Percentiles rank a stretch among this genome's conserved stretches.
Conservation (phyloP, 1,140 invertebrate genomes). For the Eupristina koningsbergeri region DNA sequence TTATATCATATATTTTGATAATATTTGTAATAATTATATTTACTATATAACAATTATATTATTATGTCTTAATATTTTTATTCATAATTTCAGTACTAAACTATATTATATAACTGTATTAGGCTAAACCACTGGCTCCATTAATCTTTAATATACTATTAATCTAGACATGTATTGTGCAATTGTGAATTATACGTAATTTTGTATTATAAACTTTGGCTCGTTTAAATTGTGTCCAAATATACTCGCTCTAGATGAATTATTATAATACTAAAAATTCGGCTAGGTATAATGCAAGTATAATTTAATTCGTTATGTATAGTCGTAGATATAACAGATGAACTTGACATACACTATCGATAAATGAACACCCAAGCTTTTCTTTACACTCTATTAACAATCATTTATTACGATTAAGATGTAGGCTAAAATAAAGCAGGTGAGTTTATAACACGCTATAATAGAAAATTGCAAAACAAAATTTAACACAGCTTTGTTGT, state of each 20-base stretch:
- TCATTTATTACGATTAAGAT: too few species aligned
- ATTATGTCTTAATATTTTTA: not conserved
- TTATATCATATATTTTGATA: too few species aligned
- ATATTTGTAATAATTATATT: not conserved
- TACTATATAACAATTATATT: not conserved
- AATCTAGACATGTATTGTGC: not conserved
- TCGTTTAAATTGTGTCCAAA: not conserved
- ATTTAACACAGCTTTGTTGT: not conserved
- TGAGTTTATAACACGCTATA: too few species aligned
- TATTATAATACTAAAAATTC: conserved; percentile 1
- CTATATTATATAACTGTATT: conserved; percentile 20
- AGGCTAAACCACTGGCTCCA: not conserved
- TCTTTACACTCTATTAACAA: too few species aligned
- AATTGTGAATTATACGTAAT: too few species aligned
- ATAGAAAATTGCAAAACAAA: not conserved
- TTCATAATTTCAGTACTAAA: not conserved
- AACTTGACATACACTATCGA: too few species aligned
- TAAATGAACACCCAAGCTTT: too few species aligned
- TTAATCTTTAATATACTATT: conserved; percentile 6
- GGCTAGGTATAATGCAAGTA: too few species aligned
- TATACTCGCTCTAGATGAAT: not conserved
- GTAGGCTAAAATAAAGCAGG: too few species aligned
- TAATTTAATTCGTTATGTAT: too few species aligned
- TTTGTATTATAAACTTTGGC: not conserved
- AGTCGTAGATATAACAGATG: too few species aligned